These are phyloP conservation scores for Cariama cristata DNA, from an alignment of 2,113 vertebrate species.

Conservation along the genomic window DNA sequence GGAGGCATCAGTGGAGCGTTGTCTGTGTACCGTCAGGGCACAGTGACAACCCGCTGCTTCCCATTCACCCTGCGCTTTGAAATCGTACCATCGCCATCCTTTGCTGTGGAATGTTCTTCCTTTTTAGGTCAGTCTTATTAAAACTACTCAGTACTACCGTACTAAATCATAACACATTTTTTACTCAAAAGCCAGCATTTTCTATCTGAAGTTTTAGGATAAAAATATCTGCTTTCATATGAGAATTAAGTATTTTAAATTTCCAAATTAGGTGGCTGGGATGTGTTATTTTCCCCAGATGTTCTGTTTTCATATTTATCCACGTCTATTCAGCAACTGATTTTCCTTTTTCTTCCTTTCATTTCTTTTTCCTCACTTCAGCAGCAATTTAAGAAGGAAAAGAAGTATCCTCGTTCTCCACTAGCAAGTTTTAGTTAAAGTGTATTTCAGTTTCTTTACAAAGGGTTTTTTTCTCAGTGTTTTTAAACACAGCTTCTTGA, in stretches of 20 bases:
- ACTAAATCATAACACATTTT: not conserved
- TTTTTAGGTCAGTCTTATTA: not conserved
- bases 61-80: not conserved
- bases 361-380: constrained; percentile 33
- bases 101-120: not conserved
- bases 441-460: not conserved
- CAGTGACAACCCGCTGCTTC: not conserved
- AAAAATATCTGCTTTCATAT: not conserved
- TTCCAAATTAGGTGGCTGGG: not conserved
- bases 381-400: constrained; percentile 12
- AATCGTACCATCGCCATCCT: fast-evolving
- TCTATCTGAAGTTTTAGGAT: not conserved
- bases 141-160: not conserved
- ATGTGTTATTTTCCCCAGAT: not conserved
- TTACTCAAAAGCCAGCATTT: not conserved
- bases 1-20: not conserved
- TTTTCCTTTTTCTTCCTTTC: constrained; percentile 1
- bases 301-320: not conserved
- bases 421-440: constrained; percentile 37
- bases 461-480: not conserved
- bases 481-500: constrained; percentile 18
- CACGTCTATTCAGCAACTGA: not conserved
- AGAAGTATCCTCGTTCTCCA: not conserved
- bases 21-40: not conserved
- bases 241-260: not conserved